Evolutionary conservation across 2,113 vertebrate genomes (phyloP).

Genomic region (Mixornis gularis): DNA sequence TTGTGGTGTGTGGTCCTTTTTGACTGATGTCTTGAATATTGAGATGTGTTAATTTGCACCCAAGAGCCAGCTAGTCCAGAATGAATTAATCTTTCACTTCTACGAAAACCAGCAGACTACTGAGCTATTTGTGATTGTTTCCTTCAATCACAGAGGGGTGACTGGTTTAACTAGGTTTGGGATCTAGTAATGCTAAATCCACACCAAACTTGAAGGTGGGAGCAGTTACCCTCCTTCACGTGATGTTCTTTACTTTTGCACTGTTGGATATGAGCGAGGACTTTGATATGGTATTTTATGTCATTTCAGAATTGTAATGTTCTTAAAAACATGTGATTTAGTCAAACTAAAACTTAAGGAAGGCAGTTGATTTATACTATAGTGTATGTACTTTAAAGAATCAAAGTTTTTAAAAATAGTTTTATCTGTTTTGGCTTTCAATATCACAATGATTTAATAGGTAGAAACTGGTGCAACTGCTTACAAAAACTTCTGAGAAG

Average conservation of each 20-base stretch:
- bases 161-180: background rate
- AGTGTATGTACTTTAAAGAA: background rate
- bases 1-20: background rate
- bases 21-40: background rate
- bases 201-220: background rate
- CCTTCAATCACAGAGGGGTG: background rate
- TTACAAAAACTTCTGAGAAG: background rate
- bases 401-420: background rate
- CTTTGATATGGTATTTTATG: background rate
- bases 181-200: background rate
- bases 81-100: background rate
- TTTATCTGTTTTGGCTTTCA: background rate
- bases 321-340: background rate
- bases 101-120: background rate
- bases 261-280: background rate
- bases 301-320: background rate
- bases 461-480: background rate
- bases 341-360: background rate
- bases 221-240: background rate
- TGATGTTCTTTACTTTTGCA: background rate
- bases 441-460: background rate
- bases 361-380: background rate
- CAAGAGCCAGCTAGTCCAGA: background rate
- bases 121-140: background rate
- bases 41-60: background rate